phyloP scores from a whole-genome alignment of 2,888 invertebrate species.

The Thymelicus acteon region DNA sequence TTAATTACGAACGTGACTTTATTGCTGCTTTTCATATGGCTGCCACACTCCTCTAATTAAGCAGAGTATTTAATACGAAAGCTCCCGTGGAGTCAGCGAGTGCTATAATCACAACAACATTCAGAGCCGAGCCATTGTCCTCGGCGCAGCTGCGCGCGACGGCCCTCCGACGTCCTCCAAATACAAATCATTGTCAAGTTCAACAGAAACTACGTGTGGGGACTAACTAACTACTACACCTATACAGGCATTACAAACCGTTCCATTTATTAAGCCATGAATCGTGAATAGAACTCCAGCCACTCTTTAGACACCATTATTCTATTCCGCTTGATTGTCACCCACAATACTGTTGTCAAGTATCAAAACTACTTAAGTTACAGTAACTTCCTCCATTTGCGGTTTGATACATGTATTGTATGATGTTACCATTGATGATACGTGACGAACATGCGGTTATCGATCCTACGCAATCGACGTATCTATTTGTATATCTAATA shows the following conservation, averaged over 20 bases:
- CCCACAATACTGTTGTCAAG: slow-evolving; percentile 9
- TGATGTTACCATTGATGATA: slow-evolving; percentile 40
- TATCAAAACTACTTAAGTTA: slow-evolving; percentile 32
- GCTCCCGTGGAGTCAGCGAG: slow-evolving; percentile 43
- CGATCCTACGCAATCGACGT: slow-evolving; percentile 7
- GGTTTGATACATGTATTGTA: slow-evolving; percentile 49
- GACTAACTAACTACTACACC: slow-evolving; percentile 48
- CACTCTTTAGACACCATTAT: slow-evolving; percentile 25
- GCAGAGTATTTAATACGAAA: slow-evolving; percentile 41
- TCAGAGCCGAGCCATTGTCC: slow-evolving; percentile 64
- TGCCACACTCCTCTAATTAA: slow-evolving; percentile 40
- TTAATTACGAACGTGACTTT: slow-evolving; percentile 11
- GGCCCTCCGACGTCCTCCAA: slow-evolving; percentile 57
- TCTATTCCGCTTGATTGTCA: slow-evolving; percentile 23
- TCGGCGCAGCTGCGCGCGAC: slow-evolving; percentile 61
- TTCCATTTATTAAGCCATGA: slow-evolving; percentile 19
- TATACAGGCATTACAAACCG: slow-evolving; percentile 17
- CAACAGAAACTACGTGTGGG: slow-evolving; percentile 60
- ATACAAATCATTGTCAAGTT: slow-evolving; percentile 75
- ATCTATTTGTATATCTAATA: slow-evolving; percentile 18
- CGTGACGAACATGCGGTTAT: slow-evolving; percentile 32
- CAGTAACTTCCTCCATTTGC: slow-evolving; percentile 61
- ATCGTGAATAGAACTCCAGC: slow-evolving; percentile 19
- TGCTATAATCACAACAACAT: slow-evolving; percentile 61
- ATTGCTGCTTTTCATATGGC: slow-evolving; percentile 14